Evolutionary conservation across 2,113 vertebrate species (phyloP).

Genomic region (Phalacrocorax brasilianus): DNA sequence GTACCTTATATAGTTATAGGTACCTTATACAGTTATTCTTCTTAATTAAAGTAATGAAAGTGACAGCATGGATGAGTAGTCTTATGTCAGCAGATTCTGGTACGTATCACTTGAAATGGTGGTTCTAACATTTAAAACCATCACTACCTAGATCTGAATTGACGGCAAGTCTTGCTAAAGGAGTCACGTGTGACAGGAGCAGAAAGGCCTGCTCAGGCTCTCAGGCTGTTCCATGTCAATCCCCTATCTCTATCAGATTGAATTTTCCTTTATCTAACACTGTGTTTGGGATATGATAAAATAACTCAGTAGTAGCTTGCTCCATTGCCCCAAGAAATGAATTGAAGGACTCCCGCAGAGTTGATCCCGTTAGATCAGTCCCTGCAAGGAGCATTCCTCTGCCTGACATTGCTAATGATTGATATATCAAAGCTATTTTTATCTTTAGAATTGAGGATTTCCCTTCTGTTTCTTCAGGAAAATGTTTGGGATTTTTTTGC

Average conservation of each 20-base stretch:
- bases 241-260: not conserved
- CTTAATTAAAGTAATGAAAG: not conserved
- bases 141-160: not conserved
- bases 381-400: not conserved
- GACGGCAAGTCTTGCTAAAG: not conserved
- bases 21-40: not conserved
- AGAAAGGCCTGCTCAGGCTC: not conserved
- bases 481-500: not conserved
- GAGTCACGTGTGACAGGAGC: not conserved
- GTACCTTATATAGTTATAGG: not conserved
- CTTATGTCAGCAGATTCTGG: not conserved
- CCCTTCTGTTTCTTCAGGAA: not conserved
- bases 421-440: not conserved
- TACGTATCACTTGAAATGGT: not conserved
- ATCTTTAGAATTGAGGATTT: not conserved
- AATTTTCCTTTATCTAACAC: not conserved
- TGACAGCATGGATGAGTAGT: not conserved
- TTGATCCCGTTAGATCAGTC: not conserved
- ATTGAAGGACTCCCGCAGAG: not conserved
- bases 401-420: not conserved
- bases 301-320: not conserved
- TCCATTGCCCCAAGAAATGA: not conserved
- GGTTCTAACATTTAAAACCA: not conserved
- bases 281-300: not conserved
- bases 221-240: not conserved